Evolutionary conservation across 2,888 invertebrate genomes (phyloP).

Genomic region (Iselma pallidipennis): DNA sequence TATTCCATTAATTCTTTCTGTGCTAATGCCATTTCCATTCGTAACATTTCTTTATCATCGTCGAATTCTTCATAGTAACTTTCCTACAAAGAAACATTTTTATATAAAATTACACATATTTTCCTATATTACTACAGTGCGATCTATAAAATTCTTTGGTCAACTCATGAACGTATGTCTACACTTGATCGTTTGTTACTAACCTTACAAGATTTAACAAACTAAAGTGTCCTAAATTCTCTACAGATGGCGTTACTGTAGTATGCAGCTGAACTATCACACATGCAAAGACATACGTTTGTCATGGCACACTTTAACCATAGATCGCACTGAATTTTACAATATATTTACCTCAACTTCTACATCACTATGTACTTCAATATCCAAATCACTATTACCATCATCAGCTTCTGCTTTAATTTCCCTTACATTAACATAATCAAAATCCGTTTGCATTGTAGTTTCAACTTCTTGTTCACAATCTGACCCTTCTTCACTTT

Average conservation of each 20-base stretch:
- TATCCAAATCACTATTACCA: slow-evolving; percentile 52
- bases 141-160: no score
- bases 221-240: no score
- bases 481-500: slow-evolving; percentile 69
- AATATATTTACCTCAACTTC: slow-evolving; percentile 62
- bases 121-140: no score
- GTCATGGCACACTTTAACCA: no score
- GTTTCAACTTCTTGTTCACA: slow-evolving; percentile 51
- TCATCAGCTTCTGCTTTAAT: slow-evolving; percentile 57
- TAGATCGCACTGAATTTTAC: no score
- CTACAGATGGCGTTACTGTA: no score
- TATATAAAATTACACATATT: slow-evolving; percentile 14
- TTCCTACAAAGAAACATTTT: slow-evolving; percentile 57
- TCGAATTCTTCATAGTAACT: slow-evolving; percentile 76
- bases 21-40: slow-evolving; percentile 54
- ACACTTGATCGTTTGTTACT: no score
- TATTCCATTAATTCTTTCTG: slow-evolving; percentile 54
- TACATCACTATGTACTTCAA: slow-evolving; percentile 39
- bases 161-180: no score
- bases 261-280: no score
- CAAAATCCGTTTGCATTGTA: slow-evolving; percentile 47
- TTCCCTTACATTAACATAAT: slow-evolving; percentile 60
- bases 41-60: slow-evolving; percentile 59
- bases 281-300: no score
- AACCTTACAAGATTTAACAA: no score